Evolutionary conservation across 1,140 invertebrate species (phyloP).

Genomic region (Philopotamus ludificatus): DNA sequence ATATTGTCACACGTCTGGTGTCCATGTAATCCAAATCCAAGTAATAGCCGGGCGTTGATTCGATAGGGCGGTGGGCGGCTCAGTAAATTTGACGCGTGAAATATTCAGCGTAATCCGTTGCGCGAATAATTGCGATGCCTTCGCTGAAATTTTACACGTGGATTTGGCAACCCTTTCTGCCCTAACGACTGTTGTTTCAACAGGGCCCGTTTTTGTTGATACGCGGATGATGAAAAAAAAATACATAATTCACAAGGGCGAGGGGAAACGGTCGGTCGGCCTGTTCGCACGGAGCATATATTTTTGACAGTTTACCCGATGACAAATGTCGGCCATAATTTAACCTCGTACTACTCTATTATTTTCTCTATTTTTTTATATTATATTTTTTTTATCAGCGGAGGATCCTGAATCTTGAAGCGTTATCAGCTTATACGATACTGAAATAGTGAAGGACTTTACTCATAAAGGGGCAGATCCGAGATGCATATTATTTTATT

Average conservation of each 20-base stretch:
- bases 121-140: too few relatives aligned
- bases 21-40: too few relatives aligned
- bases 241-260: constrained; percentile 24
- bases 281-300: constrained; percentile 23
- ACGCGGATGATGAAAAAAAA: constrained; percentile 10
- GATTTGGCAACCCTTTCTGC: not conserved
- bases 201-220: constrained; percentile 16
- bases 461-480: not conserved
- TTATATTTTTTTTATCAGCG: too few relatives aligned
- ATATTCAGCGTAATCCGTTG: too few relatives aligned
- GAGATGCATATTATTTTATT: not conserved
- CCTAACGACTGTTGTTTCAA: constrained; percentile 16
- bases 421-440: too few relatives aligned
- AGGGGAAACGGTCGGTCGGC: constrained; percentile 17
- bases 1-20: too few relatives aligned
- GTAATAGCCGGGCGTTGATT: too few relatives aligned
- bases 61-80: too few relatives aligned
- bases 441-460: not conserved
- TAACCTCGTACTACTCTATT: constrained; percentile 13
- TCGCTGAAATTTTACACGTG: too few relatives aligned
- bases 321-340: constrained; percentile 24
- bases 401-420: too few relatives aligned
- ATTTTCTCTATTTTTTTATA: constrained; percentile 22
- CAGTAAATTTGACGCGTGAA: too few relatives aligned
- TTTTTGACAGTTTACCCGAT: constrained; percentile 23